These are phyloP conservation scores for Apomyelois bistriatella DNA, from an alignment of 2,888 invertebrate species.

Conservation along the genomic window DNA sequence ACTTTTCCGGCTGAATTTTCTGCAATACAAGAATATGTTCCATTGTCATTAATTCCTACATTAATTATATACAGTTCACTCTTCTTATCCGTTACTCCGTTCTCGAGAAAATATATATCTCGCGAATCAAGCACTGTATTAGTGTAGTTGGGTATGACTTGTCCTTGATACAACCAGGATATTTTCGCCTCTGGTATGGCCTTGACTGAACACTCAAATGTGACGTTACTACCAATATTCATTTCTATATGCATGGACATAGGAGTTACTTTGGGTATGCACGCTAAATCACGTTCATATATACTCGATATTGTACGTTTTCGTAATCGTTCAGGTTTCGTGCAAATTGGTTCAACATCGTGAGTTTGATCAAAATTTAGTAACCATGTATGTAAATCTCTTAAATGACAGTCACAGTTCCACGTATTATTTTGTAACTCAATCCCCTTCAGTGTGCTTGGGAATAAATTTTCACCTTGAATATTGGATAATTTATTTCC, in stretches of 20 bases:
- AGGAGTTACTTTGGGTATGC: conserved; percentile 88
- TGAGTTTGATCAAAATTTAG: conserved; percentile 87
- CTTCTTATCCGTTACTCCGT: conserved; percentile 86
- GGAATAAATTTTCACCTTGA: conserved; percentile 84
- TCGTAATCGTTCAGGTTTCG: conserved; percentile 83
- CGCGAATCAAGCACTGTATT: conserved; percentile 82
- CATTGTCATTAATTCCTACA: conserved; percentile 89
- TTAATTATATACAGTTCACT: conserved; percentile 90
- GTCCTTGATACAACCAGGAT: conserved; percentile 91
- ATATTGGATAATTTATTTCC: conserved; percentile 89
- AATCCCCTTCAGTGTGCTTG: conserved; percentile 88
- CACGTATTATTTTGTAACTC: conserved; percentile 93
- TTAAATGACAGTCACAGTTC: conserved; percentile 92
- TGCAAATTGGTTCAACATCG: conserved; percentile 88
- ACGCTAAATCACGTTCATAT: conserved; percentile 86
- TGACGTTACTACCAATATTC: conserved; percentile 89
- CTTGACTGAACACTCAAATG: conserved; percentile 88
- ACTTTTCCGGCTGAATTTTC: conserved; percentile 91
- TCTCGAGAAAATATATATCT: conserved; percentile 85
- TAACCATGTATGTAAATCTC: conserved; percentile 89
- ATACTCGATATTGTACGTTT: conserved; percentile 84
- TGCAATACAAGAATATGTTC: conserved; percentile 91
- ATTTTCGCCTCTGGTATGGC: conserved; percentile 90
- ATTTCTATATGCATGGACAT: conserved; percentile 88
- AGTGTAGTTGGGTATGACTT: conserved; percentile 88